phyloP scores from a whole-genome alignment of 2,888 invertebrate species.

The Oligia latruncula region DNA sequence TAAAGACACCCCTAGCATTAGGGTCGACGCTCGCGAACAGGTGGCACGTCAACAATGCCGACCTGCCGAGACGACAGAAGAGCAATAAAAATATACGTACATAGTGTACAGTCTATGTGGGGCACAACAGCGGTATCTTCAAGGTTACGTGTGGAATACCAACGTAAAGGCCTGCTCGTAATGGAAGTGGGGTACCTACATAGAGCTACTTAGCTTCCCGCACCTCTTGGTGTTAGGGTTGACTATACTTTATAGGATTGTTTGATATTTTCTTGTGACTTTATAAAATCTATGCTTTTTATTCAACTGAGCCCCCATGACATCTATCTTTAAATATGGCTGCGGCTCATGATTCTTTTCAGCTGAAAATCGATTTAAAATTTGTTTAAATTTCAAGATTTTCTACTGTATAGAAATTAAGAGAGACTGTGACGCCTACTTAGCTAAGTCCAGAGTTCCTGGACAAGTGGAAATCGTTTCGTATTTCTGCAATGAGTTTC shows the following conservation, averaged over 20 bases:
- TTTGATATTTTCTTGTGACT: neutral
- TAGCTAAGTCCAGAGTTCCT: neutral
- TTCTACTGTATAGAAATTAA: neutral
- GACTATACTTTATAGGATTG: neutral
- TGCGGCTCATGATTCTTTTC: neutral
- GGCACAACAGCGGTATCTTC: slow-evolving; percentile 11
- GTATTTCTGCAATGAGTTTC: neutral
- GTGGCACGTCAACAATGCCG: slow-evolving; percentile 58
- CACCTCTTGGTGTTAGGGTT: slow-evolving; percentile 13
- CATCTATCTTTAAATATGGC: no score
- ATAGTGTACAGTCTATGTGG: slow-evolving; percentile 26
- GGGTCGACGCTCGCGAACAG: slow-evolving; percentile 50
- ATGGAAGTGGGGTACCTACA: slow-evolving; percentile 23
- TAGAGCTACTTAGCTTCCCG: slow-evolving; percentile 40
- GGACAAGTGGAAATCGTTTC: neutral
- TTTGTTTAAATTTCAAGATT: neutral
- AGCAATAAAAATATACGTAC: slow-evolving; percentile 51
- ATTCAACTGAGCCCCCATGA: neutral
- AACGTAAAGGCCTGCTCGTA: slow-evolving; percentile 25
- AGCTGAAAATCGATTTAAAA: no score
- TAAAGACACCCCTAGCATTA: slow-evolving; percentile 32
- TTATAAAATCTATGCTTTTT: neutral
- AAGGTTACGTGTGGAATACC: slow-evolving; percentile 47
- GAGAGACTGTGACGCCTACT: no score
- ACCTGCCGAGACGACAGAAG: slow-evolving; percentile 41